Conservation (phyloP, 2,888 invertebrate genomes). For the Patella depressa region DNA sequence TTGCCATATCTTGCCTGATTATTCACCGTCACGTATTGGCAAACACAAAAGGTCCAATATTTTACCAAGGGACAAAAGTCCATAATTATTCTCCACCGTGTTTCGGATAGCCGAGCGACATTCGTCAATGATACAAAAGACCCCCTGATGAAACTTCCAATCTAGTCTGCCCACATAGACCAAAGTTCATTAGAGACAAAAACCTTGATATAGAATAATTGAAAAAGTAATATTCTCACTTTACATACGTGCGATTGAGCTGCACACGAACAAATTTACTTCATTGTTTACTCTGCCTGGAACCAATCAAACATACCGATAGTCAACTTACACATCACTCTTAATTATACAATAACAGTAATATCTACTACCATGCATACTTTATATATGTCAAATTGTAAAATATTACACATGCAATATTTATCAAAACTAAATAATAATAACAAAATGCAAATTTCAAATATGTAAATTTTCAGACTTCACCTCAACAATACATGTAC, state of each 20-base stretch:
- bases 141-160: not conserved
- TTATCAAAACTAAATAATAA: no score
- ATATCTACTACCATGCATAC: not conserved
- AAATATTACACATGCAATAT: no score
- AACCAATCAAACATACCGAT: not conserved
- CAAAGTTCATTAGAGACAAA: not conserved
- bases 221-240: not conserved
- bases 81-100: slow-evolving; percentile 1
- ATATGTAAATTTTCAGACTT: no score
- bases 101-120: not conserved
- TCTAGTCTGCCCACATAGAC: not conserved
- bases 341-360: slow-evolving; percentile 4
- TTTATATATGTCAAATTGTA: no score
- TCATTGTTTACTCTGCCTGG: not conserved
- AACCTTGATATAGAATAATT: not conserved
- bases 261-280: slow-evolving; percentile 1
- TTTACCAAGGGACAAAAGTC: slow-evolving; percentile 10
- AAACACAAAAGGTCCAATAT: slow-evolving; percentile 10
- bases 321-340: not conserved
- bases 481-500: no score
- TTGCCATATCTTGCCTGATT: not conserved
- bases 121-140: not conserved
- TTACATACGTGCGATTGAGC: not conserved
- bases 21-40: slow-evolving; percentile 7
- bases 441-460: no score